Base-by-base conservation (phyloP, 2,113 vertebrate genomes). In the Sisor rabdophorus region DNA sequence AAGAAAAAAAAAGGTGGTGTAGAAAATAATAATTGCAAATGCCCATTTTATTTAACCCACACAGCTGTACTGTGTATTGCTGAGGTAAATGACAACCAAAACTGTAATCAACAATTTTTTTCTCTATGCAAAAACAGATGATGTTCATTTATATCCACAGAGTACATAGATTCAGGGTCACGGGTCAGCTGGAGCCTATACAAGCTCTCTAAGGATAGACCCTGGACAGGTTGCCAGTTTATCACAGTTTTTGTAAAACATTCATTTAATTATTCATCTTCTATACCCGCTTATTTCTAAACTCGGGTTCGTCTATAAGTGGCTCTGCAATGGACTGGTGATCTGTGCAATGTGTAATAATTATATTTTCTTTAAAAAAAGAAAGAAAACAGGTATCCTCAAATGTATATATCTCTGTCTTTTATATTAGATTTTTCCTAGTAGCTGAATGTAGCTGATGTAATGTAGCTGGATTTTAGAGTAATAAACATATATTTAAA, bases 1-100 rank as follows among this genome's bases (percentile, higher is more conserved):
- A n/a, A 60, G 54, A 61, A 78, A 67, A 30, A 13, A 70, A 55
- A 68, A 59, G 40, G 52, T 20, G 7, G 52, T n/a, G 19, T 13
- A 72, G 55, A 65, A 47, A 79, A 79, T 79, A 32, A 78, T 81
- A 79, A 83, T 83, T 82, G 79, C 72, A 83, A 83, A 84, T 81
- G 40, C 28, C 73, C 75, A 55, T 48, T 81, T 73, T 82, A 74
- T 84, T 83, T 70, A 74, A 65, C 73, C 68, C 73, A 76, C 73
- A 69, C 26, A 4, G 71, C 47, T 64, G 40, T 65, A 48, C 48
- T 56, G 77, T 73, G 64, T 32, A 59, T 56, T 77, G 53, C 19
- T 36, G 52, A 17, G 48, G 76, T 15, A 63, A 26, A 76, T 19
- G 44, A 17, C 50, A 28, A 77, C 60, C 60, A 32, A 75, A 75